A percentile compares a stretch with the other conserved stretches of the same genome.
Evolutionary conservation across 2,888 invertebrate genomes (phyloP).

Genomic region (Chymomyza amoena): DNA sequence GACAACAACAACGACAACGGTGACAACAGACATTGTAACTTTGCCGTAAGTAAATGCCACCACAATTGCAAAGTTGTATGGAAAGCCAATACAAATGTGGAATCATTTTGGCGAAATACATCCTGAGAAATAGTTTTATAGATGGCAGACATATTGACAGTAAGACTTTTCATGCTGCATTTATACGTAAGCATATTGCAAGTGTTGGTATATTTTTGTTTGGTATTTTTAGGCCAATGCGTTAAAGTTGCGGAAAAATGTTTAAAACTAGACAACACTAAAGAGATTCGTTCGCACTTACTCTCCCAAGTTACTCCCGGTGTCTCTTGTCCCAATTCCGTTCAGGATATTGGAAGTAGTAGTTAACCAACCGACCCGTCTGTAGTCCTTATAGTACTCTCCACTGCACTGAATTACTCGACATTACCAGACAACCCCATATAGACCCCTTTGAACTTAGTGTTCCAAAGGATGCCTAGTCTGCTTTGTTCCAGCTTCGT

Average conservation of each 20-base stretch:
- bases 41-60: conserved; percentile 12
- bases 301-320: too few relatives aligned
- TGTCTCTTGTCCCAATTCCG: too few relatives aligned
- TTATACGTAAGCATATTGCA: neutral
- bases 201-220: neutral
- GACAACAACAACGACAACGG: conserved; percentile 37
- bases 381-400: too few relatives aligned
- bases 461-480: too few relatives aligned
- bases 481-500: too few relatives aligned
- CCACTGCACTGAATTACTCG: too few relatives aligned
- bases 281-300: too few relatives aligned
- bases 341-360: too few relatives aligned
- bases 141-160: neutral
- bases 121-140: neutral
- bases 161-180: neutral
- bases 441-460: too few relatives aligned
- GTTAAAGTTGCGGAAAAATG: neutral
- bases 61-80: conserved; percentile 30
- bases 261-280: too few relatives aligned
- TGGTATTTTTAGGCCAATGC: neutral
- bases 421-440: too few relatives aligned
- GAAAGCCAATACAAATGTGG: neutral
- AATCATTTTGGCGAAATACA: neutral
- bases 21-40: neutral
- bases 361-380: too few relatives aligned